A percentile compares a stretch with the other conserved stretches of the same genome.
Evolutionary conservation across 2,113 vertebrate species (phyloP).

Genomic region (Solea solea): DNA sequence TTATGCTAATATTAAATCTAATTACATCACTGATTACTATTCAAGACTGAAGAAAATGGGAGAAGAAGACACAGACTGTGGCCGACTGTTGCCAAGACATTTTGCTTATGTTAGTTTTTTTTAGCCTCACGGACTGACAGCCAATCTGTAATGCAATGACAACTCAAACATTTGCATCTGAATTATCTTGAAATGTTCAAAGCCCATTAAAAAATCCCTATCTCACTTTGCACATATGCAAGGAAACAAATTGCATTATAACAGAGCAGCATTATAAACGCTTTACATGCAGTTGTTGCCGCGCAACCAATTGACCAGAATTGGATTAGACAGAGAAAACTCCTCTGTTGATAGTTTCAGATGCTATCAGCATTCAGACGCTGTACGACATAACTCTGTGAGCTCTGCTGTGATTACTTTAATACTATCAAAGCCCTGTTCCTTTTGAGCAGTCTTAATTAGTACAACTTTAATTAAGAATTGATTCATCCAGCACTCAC

Average conservation of each 20-base stretch:
- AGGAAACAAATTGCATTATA: slow-evolving; percentile 21
- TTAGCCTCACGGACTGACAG: no score
- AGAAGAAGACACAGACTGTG: no score
- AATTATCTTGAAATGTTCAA: slow-evolving; percentile 6
- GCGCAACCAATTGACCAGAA: slow-evolving; percentile 58
- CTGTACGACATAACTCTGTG: slow-evolving; percentile 53
- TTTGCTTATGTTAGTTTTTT: no score
- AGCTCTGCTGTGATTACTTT: slow-evolving; percentile 67
- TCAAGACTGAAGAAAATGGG: no score
- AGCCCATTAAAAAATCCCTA: slow-evolving; percentile 6
- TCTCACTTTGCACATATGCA: slow-evolving; percentile 9
- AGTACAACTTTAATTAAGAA: slow-evolving; percentile 75
- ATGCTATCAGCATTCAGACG: slow-evolving; percentile 64
- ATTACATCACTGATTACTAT: no score
- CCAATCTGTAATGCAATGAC: not conserved
- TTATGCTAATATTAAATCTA: no score
- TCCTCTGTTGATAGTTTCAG: slow-evolving; percentile 55
- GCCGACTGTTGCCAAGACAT: no score
- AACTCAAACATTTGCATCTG: not conserved
- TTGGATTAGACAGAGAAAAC: slow-evolving; percentile 61
- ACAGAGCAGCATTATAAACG: slow-evolving; percentile 21
- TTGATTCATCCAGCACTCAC: slow-evolving; percentile 54
- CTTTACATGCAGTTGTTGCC: slow-evolving; percentile 30
- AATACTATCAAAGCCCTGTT: slow-evolving; percentile 64
- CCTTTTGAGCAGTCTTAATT: slow-evolving; percentile 68